These are phyloP conservation scores for Oedothorax gibbosus DNA, from an alignment of 1,140 invertebrate species.

Conservation along the genomic window DNA sequence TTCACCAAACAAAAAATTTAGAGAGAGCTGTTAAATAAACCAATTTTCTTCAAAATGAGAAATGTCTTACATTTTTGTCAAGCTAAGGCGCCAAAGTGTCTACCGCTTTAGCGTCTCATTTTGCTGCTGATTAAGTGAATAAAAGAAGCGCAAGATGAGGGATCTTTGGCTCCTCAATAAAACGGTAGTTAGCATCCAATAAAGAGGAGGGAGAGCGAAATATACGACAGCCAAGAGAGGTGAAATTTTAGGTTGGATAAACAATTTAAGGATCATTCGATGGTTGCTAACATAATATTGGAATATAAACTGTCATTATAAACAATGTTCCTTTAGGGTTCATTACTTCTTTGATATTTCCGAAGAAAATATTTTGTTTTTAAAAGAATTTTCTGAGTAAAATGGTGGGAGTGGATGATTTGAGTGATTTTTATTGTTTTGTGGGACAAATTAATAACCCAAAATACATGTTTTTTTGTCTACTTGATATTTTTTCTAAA, in stretches of 20 bases:
- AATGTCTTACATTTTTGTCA: no score
- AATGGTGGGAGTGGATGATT: no score
- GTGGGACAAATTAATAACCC: no score
- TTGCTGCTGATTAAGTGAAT: conserved; percentile 60
- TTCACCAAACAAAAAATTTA: no score
- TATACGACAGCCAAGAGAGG: conserved; percentile 23
- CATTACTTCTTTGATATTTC: not conserved
- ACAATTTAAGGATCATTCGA: conserved; percentile 15
- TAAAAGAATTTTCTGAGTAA: no score
- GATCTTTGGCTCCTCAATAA: conserved; percentile 55
- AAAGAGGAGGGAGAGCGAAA: conserved; percentile 39
- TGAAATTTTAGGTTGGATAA: conserved; percentile 42
- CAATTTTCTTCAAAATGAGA: no score
- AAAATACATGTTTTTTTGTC: no score
- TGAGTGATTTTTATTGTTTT: no score
- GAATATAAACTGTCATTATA: conserved; percentile 2
- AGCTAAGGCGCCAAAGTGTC: conserved; percentile 6
- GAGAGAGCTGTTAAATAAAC: no score
- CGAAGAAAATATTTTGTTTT: not conserved
- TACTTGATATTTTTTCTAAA: no score
- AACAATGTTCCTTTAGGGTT: not conserved
- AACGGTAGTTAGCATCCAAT: conserved; percentile 58
- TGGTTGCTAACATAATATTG: no score
- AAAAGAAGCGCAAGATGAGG: conserved; percentile 22
- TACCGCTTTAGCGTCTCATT: conserved; percentile 56